Evolutionary conservation across 2,888 invertebrate genomes (phyloP).

Genomic region (Lasioglossum morio): DNA sequence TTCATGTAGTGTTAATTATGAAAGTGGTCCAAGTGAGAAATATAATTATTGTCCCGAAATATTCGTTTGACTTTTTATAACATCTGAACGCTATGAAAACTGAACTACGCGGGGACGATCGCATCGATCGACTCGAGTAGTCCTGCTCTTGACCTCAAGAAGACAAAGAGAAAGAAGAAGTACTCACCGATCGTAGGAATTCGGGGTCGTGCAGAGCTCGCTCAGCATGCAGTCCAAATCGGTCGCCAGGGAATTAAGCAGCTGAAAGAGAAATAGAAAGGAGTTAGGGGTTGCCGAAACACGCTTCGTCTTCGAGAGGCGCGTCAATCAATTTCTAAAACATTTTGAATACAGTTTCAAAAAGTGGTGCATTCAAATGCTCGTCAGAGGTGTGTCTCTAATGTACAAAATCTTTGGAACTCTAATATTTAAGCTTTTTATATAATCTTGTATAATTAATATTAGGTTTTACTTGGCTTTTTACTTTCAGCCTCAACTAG

Average conservation of each 20-base stretch:
- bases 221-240: slow-evolving; percentile 95
- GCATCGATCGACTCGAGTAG: slow-evolving; percentile 42
- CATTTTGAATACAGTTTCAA: not conserved
- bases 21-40: too few relatives aligned
- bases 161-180: slow-evolving; percentile 40
- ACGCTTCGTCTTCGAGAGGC: slow-evolving; percentile 34
- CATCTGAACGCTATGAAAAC: not conserved
- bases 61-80: not conserved
- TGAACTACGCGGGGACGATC: not conserved
- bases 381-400: too few relatives aligned
- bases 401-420: too few relatives aligned
- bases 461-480: too few relatives aligned
- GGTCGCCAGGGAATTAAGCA: slow-evolving; percentile 92
- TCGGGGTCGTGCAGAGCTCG: slow-evolving; percentile 91
- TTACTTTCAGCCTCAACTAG: too few relatives aligned
- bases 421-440: too few relatives aligned
- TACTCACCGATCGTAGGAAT: slow-evolving; percentile 81
- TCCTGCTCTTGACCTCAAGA: slow-evolving; percentile 60
- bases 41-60: not conserved
- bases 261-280: slow-evolving; percentile 86
- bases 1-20: too few relatives aligned
- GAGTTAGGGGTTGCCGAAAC: slow-evolving; percentile 43
- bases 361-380: too few relatives aligned
- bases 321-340: slow-evolving; percentile 42
- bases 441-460: too few relatives aligned